These are phyloP conservation scores for Rhyacichthys aspro DNA, from an alignment of 2,797 vertebrate species.

Conservation along the genomic window DNA sequence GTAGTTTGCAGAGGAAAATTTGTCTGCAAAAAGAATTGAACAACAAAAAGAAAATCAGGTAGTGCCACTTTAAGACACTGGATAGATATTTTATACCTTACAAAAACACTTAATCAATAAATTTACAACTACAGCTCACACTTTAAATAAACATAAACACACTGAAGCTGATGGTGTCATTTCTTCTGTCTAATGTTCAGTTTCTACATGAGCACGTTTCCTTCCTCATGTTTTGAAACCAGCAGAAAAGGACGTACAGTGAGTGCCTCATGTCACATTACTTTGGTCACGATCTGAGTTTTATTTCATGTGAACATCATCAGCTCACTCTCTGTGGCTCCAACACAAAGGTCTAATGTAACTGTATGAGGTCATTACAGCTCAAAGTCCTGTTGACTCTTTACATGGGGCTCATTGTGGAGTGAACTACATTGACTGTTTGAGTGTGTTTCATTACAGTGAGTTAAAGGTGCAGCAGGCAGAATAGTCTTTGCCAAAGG, in stretches of 20 bases:
- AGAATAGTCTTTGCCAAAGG: too few relatives aligned
- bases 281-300: slow-evolving; percentile 23
- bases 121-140: neutral
- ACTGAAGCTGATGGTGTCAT: slow-evolving; percentile 10
- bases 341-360: slow-evolving; percentile 34
- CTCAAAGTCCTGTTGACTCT: slow-evolving; percentile 33
- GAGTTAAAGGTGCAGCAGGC: too few relatives aligned
- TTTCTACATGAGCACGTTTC: slow-evolving; percentile 63
- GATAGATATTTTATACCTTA: too few relatives aligned
- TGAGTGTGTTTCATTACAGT: too few relatives aligned
- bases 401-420: neutral
- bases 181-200: slow-evolving; percentile 62
- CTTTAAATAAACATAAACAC: neutral
- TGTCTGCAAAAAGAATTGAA: too few relatives aligned
- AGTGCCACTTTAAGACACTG: too few relatives aligned
- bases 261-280: neutral
- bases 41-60: too few relatives aligned
- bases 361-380: slow-evolving; percentile 20
- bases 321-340: slow-evolving; percentile 36
- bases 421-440: too few relatives aligned
- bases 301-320: neutral
- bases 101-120: too few relatives aligned
- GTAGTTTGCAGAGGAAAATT: too few relatives aligned
- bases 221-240: slow-evolving; percentile 46
- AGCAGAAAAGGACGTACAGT: neutral